These are phyloP conservation scores for Dolichoris vasculosae DNA, from an alignment of 1,140 invertebrate genomes.

Conservation along the genomic window DNA sequence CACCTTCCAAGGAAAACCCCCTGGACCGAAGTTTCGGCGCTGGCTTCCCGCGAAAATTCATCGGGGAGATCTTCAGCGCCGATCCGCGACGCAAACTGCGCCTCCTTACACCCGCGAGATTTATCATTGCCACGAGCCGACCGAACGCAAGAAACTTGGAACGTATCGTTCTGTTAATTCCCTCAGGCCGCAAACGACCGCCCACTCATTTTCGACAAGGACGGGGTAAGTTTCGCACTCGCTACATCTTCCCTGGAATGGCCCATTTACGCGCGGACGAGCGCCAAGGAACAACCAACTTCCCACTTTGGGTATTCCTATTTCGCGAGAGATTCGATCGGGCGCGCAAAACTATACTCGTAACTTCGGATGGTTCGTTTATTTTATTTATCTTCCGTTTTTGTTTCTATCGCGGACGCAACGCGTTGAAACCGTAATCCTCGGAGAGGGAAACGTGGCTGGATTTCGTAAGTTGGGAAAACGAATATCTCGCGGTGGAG, in stretches of 20 bases:
- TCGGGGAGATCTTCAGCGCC: slow-evolving; percentile 59
- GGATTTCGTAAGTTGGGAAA: not conserved
- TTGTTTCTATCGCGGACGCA: no score
- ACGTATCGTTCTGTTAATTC: slow-evolving; percentile 60
- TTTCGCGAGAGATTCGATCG: no score
- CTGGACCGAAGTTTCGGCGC: not conserved
- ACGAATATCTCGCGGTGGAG: not conserved
- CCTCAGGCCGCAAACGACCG: slow-evolving; percentile 46
- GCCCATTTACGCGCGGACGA: not conserved
- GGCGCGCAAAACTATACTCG: no score
- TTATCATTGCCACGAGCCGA: slow-evolving; percentile 57
- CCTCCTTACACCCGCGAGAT: slow-evolving; percentile 52
- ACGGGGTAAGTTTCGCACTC: slow-evolving; percentile 51
- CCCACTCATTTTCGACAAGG: slow-evolving; percentile 55
- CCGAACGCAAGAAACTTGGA: slow-evolving; percentile 53
- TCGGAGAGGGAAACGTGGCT: not conserved
- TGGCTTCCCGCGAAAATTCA: slow-evolving; percentile 45
- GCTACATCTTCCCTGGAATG: not conserved
- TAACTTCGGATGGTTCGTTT: no score
- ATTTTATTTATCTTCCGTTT: no score
- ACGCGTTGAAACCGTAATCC: not conserved
- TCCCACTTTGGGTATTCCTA: no score
- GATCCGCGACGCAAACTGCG: no score
- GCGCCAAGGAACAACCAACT: not conserved
- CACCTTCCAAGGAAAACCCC: not conserved